Evolutionary conservation across 2,113 vertebrate genomes (phyloP).

Genomic region (Macrotus californicus): DNA sequence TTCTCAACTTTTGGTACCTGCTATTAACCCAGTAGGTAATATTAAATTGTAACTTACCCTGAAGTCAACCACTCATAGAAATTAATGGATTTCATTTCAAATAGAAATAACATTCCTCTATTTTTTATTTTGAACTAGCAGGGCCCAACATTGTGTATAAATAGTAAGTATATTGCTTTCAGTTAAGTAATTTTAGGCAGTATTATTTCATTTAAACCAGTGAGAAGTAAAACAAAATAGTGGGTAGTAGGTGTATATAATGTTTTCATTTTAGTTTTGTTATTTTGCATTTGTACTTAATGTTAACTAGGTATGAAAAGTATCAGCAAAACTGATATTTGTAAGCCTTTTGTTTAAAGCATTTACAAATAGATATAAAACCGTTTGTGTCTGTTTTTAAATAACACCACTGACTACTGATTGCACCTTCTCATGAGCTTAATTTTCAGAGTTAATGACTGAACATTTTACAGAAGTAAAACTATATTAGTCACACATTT

Average conservation of each 20-base stretch:
- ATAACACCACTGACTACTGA: neutral
- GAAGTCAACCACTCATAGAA: slow-evolving; percentile 60
- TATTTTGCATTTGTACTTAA: slow-evolving; percentile 21
- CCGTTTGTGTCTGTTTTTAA: neutral
- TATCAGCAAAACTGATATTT: neutral
- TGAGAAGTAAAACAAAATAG: neutral
- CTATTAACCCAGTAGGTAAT: slow-evolving; percentile 71
- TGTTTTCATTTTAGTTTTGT: slow-evolving; percentile 7
- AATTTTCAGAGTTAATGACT: neutral
- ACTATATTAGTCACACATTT: neutral
- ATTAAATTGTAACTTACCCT: slow-evolving; percentile 70
- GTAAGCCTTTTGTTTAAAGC: neutral
- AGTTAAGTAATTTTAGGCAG: neutral
- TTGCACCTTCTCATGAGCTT: neutral
- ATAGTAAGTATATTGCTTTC: slow-evolving; percentile 11
- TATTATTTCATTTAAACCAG: slow-evolving; percentile 13
- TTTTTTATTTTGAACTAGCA: slow-evolving; percentile 17
- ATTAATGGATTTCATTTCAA: slow-evolving; percentile 36
- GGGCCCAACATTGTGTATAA: slow-evolving; percentile 22
- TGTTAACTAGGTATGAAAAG: neutral
- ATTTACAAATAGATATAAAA: neutral
- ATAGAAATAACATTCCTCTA: slow-evolving; percentile 45
- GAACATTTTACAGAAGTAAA: neutral
- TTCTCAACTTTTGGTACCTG: slow-evolving; percentile 64
- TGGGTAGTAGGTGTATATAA: neutral